Conservation (phyloP, 2,113 vertebrate genomes). For the Corythaeola cristata region DNA sequence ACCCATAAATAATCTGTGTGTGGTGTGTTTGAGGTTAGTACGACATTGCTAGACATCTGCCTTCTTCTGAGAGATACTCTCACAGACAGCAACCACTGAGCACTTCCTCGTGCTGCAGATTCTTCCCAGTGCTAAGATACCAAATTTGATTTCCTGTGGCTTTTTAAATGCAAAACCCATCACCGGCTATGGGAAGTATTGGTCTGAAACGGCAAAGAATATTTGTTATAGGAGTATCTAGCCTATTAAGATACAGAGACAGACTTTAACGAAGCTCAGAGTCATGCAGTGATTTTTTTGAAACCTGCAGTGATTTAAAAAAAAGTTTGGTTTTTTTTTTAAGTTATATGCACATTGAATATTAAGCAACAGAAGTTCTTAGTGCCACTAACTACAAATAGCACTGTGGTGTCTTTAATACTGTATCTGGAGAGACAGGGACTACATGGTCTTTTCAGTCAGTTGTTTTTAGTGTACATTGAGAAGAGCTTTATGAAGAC, state of each 20-base stretch:
- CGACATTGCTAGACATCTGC: constrained; percentile 11
- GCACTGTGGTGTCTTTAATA: neutral
- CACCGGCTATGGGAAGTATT: neutral
- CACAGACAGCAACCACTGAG: neutral
- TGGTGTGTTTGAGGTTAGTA: constrained; percentile 12
- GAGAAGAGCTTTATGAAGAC: neutral
- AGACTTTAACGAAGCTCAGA: constrained; percentile 12
- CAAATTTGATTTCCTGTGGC: constrained; percentile 19
- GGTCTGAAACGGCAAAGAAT: constrained; percentile 20
- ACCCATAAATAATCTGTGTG: constrained; percentile 51
- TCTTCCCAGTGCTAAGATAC: neutral
- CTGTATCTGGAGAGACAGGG: neutral
- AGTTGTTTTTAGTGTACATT: neutral
- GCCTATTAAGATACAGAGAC: neutral
- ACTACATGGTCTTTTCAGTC: neutral
- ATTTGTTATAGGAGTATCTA: constrained; percentile 15
- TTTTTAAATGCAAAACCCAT: constrained; percentile 46
- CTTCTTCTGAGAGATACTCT: neutral
- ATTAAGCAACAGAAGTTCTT: neutral
- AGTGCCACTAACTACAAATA: neutral
- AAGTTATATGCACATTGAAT: neutral
- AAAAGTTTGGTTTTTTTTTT: too few relatives aligned
- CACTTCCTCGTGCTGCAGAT: neutral
- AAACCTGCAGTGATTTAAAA: neutral
- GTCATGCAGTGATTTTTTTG: neutral